Evolutionary conservation across 2,888 invertebrate genomes (phyloP).

Genomic region (Agrilus biguttatus): DNA sequence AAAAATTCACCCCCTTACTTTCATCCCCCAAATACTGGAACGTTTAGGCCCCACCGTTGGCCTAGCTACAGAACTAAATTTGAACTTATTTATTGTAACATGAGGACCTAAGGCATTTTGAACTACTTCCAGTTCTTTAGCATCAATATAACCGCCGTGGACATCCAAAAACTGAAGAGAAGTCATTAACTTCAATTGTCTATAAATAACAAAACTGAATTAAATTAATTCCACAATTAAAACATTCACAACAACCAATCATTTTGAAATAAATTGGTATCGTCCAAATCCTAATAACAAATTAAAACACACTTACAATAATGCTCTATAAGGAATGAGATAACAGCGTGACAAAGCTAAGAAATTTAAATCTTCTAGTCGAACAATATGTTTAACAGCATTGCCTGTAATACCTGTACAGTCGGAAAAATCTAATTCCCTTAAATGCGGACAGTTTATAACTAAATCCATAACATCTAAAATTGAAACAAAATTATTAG

Average conservation of each 20-base stretch:
- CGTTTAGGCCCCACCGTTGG: slow-evolving; percentile 79
- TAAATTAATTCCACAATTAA: not conserved
- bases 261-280: too few relatives aligned
- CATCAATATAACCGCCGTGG: slow-evolving; percentile 67
- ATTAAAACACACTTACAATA: slow-evolving; percentile 42
- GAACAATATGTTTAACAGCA: slow-evolving; percentile 41
- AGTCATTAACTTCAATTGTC: slow-evolving; percentile 40
- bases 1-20: slow-evolving; percentile 56
- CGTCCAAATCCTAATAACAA: not conserved
- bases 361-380: slow-evolving; percentile 52
- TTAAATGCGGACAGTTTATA: slow-evolving; percentile 50
- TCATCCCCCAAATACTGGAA: slow-evolving; percentile 81
- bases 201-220: slow-evolving; percentile 2
- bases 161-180: slow-evolving; percentile 63
- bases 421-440: slow-evolving; percentile 82
- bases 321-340: slow-evolving; percentile 52
- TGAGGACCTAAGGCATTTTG: slow-evolving; percentile 38
- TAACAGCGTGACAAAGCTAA: slow-evolving; percentile 72
- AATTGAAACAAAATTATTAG: slow-evolving; percentile 13
- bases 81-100: slow-evolving; percentile 57
- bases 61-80: slow-evolving; percentile 73
- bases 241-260: not conserved
- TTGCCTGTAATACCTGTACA: slow-evolving; percentile 55
- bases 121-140: slow-evolving; percentile 35
- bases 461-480: slow-evolving; percentile 56